phyloP scores from a whole-genome alignment of 2,888 invertebrate species.

The Blastobasis adustella region DNA sequence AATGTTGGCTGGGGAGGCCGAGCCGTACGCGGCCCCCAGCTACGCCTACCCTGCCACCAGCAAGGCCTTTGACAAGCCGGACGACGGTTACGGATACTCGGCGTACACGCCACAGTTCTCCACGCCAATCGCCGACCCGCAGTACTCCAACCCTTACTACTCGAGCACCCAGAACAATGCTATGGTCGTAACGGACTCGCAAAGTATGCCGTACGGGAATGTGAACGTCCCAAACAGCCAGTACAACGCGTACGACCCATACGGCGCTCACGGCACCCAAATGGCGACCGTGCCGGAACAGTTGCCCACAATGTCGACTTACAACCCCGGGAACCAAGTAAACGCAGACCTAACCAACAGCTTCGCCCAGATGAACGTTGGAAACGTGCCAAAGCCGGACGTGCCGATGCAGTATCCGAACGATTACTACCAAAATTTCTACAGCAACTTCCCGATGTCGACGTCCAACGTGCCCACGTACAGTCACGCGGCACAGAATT shows the following conservation, averaged over 20 bases:
- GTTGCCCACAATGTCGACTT: slow-evolving; percentile 21
- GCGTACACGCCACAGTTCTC: slow-evolving; percentile 56
- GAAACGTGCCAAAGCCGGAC: slow-evolving; percentile 28
- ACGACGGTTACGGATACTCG: slow-evolving; percentile 42
- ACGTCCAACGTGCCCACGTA: slow-evolving; percentile 47
- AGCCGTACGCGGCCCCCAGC: slow-evolving; percentile 34
- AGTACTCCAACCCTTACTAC: slow-evolving; percentile 50
- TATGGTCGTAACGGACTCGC: slow-evolving; percentile 48
- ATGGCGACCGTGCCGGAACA: slow-evolving; percentile 33
- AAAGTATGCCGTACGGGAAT: slow-evolving; percentile 23
- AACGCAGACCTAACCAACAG: slow-evolving; percentile 41
- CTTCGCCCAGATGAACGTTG: slow-evolving; percentile 57
- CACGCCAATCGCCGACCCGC: slow-evolving; percentile 35
- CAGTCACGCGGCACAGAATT: slow-evolving; percentile 41
- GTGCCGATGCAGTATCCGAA: slow-evolving; percentile 21
- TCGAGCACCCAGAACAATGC: slow-evolving; percentile 43
- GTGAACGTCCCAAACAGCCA: not conserved
- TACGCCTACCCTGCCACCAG: slow-evolving; percentile 37
- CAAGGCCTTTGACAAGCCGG: slow-evolving; percentile 44
- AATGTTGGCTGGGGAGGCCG: slow-evolving; percentile 37
- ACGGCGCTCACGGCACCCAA: slow-evolving; percentile 21
- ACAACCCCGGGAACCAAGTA: slow-evolving; percentile 24
- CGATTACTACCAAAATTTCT: slow-evolving; percentile 56
- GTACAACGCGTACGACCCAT: slow-evolving; percentile 24
- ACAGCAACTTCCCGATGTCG: slow-evolving; percentile 47